Base-by-base conservation (phyloP, 2,113 vertebrate species). In the Todiramphus saurophagus region DNA sequence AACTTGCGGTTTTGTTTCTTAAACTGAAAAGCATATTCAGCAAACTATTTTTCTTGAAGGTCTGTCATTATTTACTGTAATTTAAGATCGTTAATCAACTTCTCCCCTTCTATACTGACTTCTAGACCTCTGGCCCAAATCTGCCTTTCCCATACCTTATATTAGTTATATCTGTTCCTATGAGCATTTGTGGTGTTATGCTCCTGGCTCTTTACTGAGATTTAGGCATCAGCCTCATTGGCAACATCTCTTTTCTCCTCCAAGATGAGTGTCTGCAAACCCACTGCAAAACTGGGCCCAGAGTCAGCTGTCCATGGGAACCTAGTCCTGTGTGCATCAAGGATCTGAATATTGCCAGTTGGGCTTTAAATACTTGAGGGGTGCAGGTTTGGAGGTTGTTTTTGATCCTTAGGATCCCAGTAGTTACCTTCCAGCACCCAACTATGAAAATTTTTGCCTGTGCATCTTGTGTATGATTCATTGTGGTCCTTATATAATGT, bases 1-100 rank as follows among this genome's bases (percentile, higher is more conserved):
- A 58, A 86, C 39, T 93, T 84, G 68, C 53, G 73, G 72, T 67
- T 95, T 53, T 16, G 1, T 58, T 89, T 51, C 77, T 88, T 78
- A 39, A 19, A 3, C 72, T 23, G 37, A 70, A 89, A 93, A 91
- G 53, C 43, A 46, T 7, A 59, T 69, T 93, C 93, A 95, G 79
- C 80, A 72, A 84, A 96, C 75, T 58, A 37, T 9, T 89, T 60
- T 58, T 83, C 56, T 58, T 2, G 5, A 55, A 67, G 33, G 10
- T 82, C 69, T 90, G 37, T 39, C 21, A 31, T 77, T 67, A 86
- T 77, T 93, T 88, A 35, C 5, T 63, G 6, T 19, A 18, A 48
- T 80, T 90, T 69, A 41, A 51, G 31, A 44, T 73, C 27, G 14
- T 85, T 85, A 53, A 83, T 44, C 21, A 77, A 19, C 17, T 62